Conservation (phyloP, 1,140 invertebrate species). For the Anastrepha ludens region DNA sequence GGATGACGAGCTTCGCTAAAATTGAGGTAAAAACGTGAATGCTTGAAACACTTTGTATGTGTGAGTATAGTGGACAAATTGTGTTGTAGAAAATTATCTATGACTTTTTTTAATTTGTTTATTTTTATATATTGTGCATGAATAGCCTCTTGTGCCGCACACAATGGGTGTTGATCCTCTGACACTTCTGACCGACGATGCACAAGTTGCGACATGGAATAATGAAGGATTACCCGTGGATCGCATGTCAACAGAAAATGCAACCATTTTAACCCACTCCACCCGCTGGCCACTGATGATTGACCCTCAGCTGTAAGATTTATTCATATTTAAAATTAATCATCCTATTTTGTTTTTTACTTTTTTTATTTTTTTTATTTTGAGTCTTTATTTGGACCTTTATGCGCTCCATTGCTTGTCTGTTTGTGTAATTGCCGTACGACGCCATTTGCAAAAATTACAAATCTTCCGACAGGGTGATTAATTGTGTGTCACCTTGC, state of each 20-base stretch:
- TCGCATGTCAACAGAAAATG: conserved; percentile 96
- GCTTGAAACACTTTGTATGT: no score
- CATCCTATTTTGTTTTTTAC: no score
- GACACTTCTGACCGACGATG: conserved; percentile 91
- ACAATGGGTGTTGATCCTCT: conserved; percentile 88
- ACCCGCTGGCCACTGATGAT: conserved; percentile 96
- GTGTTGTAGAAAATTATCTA: neutral
- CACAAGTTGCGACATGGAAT: conserved; percentile 93
- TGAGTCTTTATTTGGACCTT: no score
- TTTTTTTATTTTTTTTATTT: no score
- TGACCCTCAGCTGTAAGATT: conserved; percentile 84
- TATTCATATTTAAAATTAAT: neutral
- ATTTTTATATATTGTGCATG: neutral
- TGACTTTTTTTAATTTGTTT: conserved; percentile 16
- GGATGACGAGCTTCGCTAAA: conserved; percentile 76
- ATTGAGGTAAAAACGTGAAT: conserved; percentile 74
- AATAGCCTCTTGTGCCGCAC: conserved; percentile 84
- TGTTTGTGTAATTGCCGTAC: no score
- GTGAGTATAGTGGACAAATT: no score
- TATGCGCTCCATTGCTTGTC: no score
- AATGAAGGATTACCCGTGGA: conserved; percentile 95
- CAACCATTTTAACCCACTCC: conserved; percentile 92
- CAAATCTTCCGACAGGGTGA: no score
- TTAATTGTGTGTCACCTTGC: no score
- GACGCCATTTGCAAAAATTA: no score